Percentiles rank a stretch among this genome's conserved stretches.
Conservation (phyloP, 2,113 vertebrate species). For the Carassius gibelio region DNA sequence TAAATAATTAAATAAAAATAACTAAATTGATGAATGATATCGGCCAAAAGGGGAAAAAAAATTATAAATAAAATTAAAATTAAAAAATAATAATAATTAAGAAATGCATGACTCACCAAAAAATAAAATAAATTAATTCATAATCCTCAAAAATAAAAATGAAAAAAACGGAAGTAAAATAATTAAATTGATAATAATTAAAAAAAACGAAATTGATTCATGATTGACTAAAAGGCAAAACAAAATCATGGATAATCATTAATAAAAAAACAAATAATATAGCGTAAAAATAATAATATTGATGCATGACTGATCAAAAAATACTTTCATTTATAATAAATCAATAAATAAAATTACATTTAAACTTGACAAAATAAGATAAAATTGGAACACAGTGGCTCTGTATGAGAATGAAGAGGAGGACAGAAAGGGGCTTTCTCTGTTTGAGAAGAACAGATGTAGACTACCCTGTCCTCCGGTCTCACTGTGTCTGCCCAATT, state of each 20-base stretch:
- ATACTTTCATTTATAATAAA: no score
- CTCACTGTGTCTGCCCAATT: conserved; percentile 56
- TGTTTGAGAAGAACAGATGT: neutral
- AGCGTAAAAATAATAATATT: no score
- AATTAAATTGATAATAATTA: neutral
- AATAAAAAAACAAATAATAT: no score
- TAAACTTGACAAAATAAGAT: neutral
- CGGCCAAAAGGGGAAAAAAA: neutral
- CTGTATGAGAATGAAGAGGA: neutral
- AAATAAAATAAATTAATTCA: neutral
- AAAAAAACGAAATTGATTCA: no score
- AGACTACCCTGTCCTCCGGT: neutral
- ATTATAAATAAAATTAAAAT: neutral
- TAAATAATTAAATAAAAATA: no score
- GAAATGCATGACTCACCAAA: neutral
- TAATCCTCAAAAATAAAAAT: neutral
- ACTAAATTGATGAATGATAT: neutral
- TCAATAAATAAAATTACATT: neutral
- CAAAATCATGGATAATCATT: no score
- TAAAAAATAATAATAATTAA: neutral
- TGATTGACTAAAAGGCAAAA: no score
- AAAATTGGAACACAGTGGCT: neutral
- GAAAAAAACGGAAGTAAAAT: no score
- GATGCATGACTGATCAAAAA: no score
- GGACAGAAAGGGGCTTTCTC: neutral